These are phyloP conservation scores for Panulirus ornatus DNA, from an alignment of 1,140 invertebrate genomes.

Conservation along the genomic window DNA sequence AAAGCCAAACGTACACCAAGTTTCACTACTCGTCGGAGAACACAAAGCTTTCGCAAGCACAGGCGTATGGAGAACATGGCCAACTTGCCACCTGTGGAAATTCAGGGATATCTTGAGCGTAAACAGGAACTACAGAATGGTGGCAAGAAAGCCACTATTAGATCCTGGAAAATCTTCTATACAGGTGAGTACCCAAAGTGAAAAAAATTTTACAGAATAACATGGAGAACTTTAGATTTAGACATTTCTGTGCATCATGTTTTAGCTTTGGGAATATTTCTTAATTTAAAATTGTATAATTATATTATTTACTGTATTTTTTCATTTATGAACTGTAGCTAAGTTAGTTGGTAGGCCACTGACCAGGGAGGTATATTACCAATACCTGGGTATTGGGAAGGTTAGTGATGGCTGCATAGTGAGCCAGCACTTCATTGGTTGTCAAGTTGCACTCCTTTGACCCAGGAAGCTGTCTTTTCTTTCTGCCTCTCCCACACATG, in stretches of 20 bases:
- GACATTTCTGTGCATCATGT: conserved; percentile 8
- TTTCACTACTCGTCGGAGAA: conserved; percentile 92
- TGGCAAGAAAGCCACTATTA: conserved; percentile 94
- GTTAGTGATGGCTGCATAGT: too few relatives aligned
- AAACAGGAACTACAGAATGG: conserved; percentile 96
- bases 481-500: too few relatives aligned
- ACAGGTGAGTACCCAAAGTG: conserved; percentile 80
- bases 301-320: conserved; percentile 31
- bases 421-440: too few relatives aligned
- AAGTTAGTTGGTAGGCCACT: too few relatives aligned
- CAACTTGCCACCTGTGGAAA: conserved; percentile 91
- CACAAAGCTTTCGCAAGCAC: conserved; percentile 91
- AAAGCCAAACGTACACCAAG: conserved; percentile 94
- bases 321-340: neutral
- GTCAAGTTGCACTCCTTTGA: too few relatives aligned
- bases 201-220: neutral
- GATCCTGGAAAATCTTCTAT: conserved; percentile 97
- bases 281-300: neutral
- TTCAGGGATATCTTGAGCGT: conserved; percentile 93
- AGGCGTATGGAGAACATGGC: conserved; percentile 85
- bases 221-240: neutral
- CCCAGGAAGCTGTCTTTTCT: too few relatives aligned
- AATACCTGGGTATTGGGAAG: too few relatives aligned
- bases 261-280: neutral
- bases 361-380: too few relatives aligned